Conservation (phyloP, 2,797 vertebrate species). For the Girardinus metallicus region DNA sequence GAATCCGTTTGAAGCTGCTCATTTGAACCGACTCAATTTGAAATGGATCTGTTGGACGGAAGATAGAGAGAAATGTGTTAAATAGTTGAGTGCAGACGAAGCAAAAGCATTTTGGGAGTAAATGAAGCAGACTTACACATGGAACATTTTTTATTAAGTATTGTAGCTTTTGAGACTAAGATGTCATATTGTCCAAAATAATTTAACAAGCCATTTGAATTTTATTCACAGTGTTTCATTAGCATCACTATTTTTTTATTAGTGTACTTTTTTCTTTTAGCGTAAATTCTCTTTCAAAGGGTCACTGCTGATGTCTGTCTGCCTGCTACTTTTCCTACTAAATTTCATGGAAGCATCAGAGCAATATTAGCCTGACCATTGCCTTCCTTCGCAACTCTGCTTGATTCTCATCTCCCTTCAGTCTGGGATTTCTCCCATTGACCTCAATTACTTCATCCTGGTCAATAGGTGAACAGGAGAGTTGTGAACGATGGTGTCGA, state of each 20-base stretch:
- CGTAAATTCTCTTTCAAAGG: background rate
- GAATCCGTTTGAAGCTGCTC: slow-evolving; percentile 1
- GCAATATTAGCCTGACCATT: too few relatives aligned
- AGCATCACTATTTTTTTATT: background rate
- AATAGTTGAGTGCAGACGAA: background rate
- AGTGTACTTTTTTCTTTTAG: background rate
- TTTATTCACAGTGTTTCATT: background rate
- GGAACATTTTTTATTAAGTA: background rate
- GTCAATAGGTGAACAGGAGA: too few relatives aligned
- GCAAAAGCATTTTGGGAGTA: background rate
- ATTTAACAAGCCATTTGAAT: background rate
- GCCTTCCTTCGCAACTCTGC: too few relatives aligned
- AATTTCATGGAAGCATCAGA: background rate
- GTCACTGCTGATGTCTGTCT: background rate
- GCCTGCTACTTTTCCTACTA: background rate
- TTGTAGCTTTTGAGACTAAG: background rate
- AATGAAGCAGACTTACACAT: background rate
- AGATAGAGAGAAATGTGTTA: slow-evolving; percentile 1
- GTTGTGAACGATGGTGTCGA: too few relatives aligned
- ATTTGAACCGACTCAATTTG: slow-evolving; percentile 1
- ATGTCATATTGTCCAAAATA: background rate
- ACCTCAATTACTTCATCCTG: too few relatives aligned
- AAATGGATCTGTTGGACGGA: slow-evolving; percentile 8
- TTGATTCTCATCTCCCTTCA: too few relatives aligned
- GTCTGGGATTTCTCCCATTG: too few relatives aligned